These are phyloP conservation scores for Lasiurus cinereus DNA, from an alignment of 2,113 vertebrate species.

Conservation along the genomic window DNA sequence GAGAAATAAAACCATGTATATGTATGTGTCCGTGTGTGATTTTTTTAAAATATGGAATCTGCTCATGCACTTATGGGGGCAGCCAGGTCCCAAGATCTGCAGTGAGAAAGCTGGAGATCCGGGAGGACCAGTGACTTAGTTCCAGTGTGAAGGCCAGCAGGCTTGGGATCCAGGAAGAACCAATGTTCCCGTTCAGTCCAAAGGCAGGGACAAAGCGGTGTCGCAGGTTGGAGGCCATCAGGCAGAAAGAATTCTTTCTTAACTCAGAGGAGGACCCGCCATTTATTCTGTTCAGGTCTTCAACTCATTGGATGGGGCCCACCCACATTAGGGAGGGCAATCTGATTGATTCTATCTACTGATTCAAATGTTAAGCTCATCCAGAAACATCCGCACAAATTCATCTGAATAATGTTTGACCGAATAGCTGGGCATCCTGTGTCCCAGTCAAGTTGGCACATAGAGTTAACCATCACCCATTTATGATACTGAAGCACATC, in stretches of 20 bases:
- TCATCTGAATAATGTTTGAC: neutral
- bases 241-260: neutral
- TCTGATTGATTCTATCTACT: neutral
- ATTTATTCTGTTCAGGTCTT: neutral
- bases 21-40: neutral
- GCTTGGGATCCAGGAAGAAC: neutral
- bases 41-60: neutral
- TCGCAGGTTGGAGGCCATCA: neutral
- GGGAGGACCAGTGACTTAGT: neutral
- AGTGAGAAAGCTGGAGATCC: too few species aligned
- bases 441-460: neutral
- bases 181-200: neutral
- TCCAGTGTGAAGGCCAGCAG: neutral
- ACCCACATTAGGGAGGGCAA: neutral
- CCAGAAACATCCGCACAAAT: neutral
- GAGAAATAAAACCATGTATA: neutral
- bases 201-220: neutral
- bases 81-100: neutral
- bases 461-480: neutral
- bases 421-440: neutral
- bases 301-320: neutral
- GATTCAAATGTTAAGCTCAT: neutral
- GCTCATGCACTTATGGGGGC: neutral
- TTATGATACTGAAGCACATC: neutral
- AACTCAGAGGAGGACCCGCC: too few species aligned